Base-by-base conservation (phyloP, 2,888 invertebrate genomes). In the Drosophila neotestacea region DNA sequence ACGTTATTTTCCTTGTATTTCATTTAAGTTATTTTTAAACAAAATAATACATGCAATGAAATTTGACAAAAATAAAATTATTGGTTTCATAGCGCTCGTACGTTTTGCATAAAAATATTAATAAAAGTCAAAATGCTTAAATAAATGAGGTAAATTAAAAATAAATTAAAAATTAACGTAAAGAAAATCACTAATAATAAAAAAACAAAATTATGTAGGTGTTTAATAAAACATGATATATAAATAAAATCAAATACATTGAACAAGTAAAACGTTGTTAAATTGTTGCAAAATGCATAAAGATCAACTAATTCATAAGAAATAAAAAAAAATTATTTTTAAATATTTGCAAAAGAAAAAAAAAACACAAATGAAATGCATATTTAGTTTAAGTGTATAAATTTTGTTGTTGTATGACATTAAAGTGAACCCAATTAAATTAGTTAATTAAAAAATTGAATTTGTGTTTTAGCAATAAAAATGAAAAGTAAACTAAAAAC, bases 61-160 rank as follows among this genome's bases (percentile, higher is more conserved):
- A 82, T 68, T 86, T 78, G 48, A 62, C 9, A 64, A 83, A 68
- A 73, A 71, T 74, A 81, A 58, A 88, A 86, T 92, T 92, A 92
- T 92, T 92, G 92, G 92, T 92, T 92, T 92, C 92, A 92, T 92
- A 92, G 92, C 91, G 92, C 92, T 92, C 92, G 92, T 92, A 92
- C 91, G 90, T 91, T 92, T 92, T 90, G 90, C 90, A 90, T 82
- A 76, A 83, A 78, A 75, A 71, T 72, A 66, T 69, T 70, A 67
- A 80, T 32, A 39, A 39, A 55, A 66, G 22, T 65, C 66, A 67
- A 74, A 75, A 76, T 77, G 89, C 83, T 83, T 84, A 84, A 89
- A 83, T 77, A 72, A 85, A 76, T 76, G 71, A 71, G 56, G 51
- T 61, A 74, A 72, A 67, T 22, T 70, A 76, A 79, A 79, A 76